Percentiles rank a stretch among this genome's conserved stretches.
These are phyloP conservation scores for Sebastes fasciatus DNA, from an alignment of 2,113 vertebrate species.

Conservation along the genomic window DNA sequence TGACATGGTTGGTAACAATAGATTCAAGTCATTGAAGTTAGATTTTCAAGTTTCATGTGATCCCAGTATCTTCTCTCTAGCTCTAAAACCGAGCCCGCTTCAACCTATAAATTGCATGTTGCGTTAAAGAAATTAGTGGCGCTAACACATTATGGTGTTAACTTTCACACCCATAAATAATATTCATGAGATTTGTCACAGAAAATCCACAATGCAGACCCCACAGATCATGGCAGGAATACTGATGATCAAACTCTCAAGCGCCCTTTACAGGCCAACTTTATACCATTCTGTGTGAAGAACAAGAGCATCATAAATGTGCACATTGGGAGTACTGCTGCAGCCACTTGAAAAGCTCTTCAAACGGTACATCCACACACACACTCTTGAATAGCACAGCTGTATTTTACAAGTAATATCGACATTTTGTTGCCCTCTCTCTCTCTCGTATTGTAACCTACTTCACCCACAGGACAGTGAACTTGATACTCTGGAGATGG, in stretches of 20 bases:
- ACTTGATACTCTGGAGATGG: conserved; percentile 31
- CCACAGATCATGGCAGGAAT: background rate
- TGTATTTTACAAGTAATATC: background rate
- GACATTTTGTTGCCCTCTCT: background rate
- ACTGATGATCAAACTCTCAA: background rate
- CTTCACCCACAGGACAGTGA: background rate
- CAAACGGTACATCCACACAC: background rate
- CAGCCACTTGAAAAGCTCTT: background rate
- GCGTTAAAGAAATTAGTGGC: too few relatives aligned
- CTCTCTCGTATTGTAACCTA: conserved; percentile 1
- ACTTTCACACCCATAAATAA: too few relatives aligned
- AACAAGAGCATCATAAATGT: background rate
- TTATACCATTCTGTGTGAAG: background rate
- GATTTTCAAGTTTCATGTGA: too few relatives aligned
- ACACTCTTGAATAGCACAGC: background rate
- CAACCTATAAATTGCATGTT: too few relatives aligned
- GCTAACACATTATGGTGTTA: too few relatives aligned
- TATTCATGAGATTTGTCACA: background rate
- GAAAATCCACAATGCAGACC: background rate
- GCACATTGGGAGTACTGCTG: background rate
- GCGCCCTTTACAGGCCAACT: background rate
- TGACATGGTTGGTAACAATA: too few relatives aligned
- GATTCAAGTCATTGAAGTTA: too few relatives aligned
- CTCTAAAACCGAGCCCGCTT: too few relatives aligned
- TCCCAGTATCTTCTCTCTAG: too few relatives aligned